Base-by-base conservation (phyloP, 2,113 vertebrate genomes). In the Bucco capensis region DNA sequence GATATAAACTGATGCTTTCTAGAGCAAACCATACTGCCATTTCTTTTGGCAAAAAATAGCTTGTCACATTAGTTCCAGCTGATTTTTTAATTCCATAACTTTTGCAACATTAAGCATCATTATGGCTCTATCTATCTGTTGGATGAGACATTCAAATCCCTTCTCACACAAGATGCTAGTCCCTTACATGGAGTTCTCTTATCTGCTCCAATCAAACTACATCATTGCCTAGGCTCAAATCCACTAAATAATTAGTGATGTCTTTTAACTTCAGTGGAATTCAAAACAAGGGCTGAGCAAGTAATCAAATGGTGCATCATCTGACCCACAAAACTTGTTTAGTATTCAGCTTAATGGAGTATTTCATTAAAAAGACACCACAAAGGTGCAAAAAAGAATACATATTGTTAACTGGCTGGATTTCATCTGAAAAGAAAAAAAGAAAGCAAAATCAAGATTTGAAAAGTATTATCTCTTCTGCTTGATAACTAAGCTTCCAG, bases 241-340 rank as follows among this genome's bases (percentile, higher is more conserved):
- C 21, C 56, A 56, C 62, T 77, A 85, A 88, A 60, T 58, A 76
- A 85, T 58, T 58, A 67, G 61, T 93, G 87, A 76, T 4, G 50
- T 54, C 11, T 90, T 90, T 91, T 72, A 44, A 88, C 37, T 84
- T 89, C 67, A 89, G 33, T 1, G 6, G 54, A 17, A 83, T 75
- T 79, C 50, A 47, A 91, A 95, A 86, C 38, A 80, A 88, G 67
- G 30, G 42, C 85, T 62, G 38, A 88, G 51, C 60, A 86, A 95
- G 56, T 67, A 86, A 88, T 67, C 42, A 93, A 88, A 67, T 64
- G 14, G 24, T 66, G 80, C 25, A 67, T 54, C 65, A 70, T 51
- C 42, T 86, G 80, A 88, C 61, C 65, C 40, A 77, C 21, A 60
- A 83, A 53, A 83, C 74, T 85, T 76, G 25, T 74, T 86, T 53